Conservation (phyloP, 2,797 vertebrate genomes). For the Pitangus sulphuratus region DNA sequence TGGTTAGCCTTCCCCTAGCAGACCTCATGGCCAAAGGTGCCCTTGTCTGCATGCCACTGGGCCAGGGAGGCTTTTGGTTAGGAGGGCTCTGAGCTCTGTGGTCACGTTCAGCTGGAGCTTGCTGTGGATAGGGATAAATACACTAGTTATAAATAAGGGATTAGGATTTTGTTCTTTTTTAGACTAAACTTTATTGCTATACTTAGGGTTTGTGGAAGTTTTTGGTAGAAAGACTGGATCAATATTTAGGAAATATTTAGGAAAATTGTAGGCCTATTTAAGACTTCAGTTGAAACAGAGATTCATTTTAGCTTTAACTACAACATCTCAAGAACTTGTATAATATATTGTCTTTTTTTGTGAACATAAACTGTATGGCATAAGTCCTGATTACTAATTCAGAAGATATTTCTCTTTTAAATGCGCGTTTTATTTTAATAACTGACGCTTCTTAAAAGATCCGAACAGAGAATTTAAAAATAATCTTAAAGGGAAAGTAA, state of each 20-base stretch:
- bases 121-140: neutral
- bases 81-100: neutral
- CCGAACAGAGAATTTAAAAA: neutral
- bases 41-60: fast-evolving
- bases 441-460: neutral
- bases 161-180: neutral
- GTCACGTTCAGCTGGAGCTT: fast-evolving
- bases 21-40: fast-evolving
- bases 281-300: neutral
- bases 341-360: neutral
- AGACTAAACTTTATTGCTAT: neutral
- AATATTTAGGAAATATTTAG: neutral
- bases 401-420: neutral
- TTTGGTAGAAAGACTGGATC: neutral
- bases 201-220: neutral
- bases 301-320: neutral
- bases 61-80: fast-evolving
- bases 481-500: neutral
- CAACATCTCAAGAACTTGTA: neutral
- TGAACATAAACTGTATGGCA: neutral
- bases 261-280: neutral
- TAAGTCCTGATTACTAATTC: neutral
- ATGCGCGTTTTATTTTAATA: neutral
- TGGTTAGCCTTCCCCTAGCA: neutral
- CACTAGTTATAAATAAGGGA: neutral